phyloP scores from a whole-genome alignment of 2,888 invertebrate species.

The Crocallis elinguaria region DNA sequence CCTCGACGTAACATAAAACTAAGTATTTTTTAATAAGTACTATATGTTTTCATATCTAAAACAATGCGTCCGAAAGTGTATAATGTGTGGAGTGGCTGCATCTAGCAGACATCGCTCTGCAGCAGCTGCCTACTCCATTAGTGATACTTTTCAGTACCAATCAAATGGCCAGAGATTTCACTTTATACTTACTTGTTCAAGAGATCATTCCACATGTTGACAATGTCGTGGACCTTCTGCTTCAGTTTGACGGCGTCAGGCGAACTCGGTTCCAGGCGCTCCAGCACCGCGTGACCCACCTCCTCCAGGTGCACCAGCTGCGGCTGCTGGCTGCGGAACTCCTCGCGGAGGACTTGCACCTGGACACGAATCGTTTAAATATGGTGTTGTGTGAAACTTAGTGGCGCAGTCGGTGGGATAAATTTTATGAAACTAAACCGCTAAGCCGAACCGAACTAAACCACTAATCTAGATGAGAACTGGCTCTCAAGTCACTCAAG shows the following conservation, averaged over 20 bases:
- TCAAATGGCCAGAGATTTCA: no score
- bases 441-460: not conserved
- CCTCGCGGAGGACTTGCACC: constrained; percentile 96
- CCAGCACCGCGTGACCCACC: constrained; percentile 90
- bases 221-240: constrained; percentile 90
- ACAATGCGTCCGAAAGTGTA: no score
- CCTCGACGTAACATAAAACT: no score
- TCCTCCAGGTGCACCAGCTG: constrained; percentile 94
- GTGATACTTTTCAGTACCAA: no score
- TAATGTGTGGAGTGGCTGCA: no score
- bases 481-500: no score
- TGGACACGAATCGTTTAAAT: constrained; percentile 39
- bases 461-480: no score
- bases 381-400: not conserved
- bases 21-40: no score
- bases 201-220: constrained; percentile 92
- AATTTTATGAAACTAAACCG: not conserved
- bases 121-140: no score
- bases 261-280: constrained; percentile 79
- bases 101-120: no score
- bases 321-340: constrained; percentile 96
- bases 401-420: not conserved
- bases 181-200: constrained; percentile 77
- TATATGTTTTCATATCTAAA: no score
- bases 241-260: constrained; percentile 81